Percentiles rank a stretch among this genome's conserved stretches.
phyloP scores from a whole-genome alignment of 2,888 invertebrate species.

The Pterostichus madidus region DNA sequence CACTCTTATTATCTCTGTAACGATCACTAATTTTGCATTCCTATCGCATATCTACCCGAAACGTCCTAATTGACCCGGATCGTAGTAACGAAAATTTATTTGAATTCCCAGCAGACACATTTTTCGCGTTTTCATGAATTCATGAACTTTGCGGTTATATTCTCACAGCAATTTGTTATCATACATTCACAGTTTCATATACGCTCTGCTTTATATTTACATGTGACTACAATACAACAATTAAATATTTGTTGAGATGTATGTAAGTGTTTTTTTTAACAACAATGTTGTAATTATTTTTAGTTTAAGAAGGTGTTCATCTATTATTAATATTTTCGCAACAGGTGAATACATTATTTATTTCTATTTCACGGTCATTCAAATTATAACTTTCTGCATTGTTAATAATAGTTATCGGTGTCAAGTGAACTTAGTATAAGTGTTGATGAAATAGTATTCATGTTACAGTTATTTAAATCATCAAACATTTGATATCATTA shows the following conservation, averaged over 20 bases:
- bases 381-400: too few species aligned
- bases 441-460: too few species aligned
- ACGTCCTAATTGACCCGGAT: not conserved
- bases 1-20: not conserved
- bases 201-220: not conserved
- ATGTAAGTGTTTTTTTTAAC: not conserved
- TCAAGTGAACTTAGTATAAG: not conserved
- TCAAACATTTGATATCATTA: too few species aligned
- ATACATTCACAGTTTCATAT: not conserved
- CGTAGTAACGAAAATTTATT: conserved; percentile 11
- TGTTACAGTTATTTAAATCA: too few species aligned
- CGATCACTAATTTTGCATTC: not conserved
- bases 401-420: too few species aligned
- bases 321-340: not conserved
- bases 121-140: not conserved
- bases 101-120: not conserved
- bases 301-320: not conserved
- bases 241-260: not conserved
- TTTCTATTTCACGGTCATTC: not conserved
- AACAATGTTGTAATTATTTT: conserved; percentile 18
- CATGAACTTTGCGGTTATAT: conserved; percentile 4
- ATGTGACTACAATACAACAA: conserved; percentile 6
- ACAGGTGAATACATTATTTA: not conserved
- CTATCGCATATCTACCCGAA: not conserved
- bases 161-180: not conserved